phyloP scores from a whole-genome alignment of 37 sponge, comb jelly and placozoan species.

The Chondrilla cf. caribensis region DNA sequence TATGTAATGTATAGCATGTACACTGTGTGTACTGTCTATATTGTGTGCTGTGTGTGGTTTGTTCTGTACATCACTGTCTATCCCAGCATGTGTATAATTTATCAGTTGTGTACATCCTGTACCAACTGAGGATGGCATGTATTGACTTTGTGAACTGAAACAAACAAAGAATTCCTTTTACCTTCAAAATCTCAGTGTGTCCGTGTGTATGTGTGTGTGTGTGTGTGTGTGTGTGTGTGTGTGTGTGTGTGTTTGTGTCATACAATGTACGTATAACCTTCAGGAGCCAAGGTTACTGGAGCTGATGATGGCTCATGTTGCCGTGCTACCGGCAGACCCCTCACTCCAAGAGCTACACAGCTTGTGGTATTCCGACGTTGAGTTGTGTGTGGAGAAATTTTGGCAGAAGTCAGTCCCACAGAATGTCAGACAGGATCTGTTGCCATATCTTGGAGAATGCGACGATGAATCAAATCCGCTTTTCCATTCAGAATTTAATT shows the following conservation, averaged over 20 bases:
- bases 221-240: constrained; percentile 18
- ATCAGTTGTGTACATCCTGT: too few species aligned
- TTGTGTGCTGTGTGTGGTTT: too few species aligned
- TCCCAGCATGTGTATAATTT: too few species aligned
- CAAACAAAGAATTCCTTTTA: neutral
- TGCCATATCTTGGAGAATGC: neutral
- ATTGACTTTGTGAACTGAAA: too few species aligned
- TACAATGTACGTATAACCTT: neutral
- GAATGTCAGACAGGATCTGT: neutral
- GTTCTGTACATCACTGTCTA: too few species aligned
- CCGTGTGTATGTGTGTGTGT: constrained; percentile 11
- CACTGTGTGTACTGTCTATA: too few species aligned
- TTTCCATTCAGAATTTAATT: constrained; percentile 15
- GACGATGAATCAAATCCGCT: neutral
- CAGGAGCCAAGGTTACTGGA: constrained; percentile 9
- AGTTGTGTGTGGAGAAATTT: neutral
- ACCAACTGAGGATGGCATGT: too few species aligned
- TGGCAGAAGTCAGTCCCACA: neutral
- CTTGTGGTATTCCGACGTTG: neutral
- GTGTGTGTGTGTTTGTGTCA: neutral
- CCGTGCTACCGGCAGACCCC: neutral
- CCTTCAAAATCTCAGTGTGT: neutral
- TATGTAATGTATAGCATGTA: too few species aligned
- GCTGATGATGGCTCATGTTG: constrained; percentile 11
- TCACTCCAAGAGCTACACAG: neutral